Percentiles rank a stretch among this genome's conserved stretches.
Conservation (phyloP, 1,140 invertebrate species). For the Helicoverpa zea region DNA sequence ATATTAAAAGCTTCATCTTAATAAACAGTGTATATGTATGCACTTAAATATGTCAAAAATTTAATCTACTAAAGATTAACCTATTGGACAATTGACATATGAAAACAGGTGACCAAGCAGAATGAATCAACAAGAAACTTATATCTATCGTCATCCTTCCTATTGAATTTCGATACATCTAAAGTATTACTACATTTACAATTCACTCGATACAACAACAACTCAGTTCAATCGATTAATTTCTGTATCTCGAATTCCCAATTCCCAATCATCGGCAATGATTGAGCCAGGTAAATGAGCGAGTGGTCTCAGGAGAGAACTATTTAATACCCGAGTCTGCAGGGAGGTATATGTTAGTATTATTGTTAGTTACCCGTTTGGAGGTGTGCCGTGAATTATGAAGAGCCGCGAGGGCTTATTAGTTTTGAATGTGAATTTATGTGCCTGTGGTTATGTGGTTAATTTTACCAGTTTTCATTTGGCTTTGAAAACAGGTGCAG, state of each 20-base stretch:
- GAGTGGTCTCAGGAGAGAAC: not conserved
- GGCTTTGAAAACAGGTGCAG: no score
- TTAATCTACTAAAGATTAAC: no score
- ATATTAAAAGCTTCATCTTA: no score
- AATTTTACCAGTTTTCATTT: no score
- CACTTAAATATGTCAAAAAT: no score
- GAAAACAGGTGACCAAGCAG: no score
- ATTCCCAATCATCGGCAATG: conserved; percentile 10
- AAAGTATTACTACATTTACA: no score
- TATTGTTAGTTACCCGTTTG: conserved; percentile 6
- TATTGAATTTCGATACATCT: no score
- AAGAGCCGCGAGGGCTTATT: conserved; percentile 12
- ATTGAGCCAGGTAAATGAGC: conserved; percentile 1
- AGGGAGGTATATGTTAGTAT: conserved; percentile 8
- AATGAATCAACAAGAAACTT: no score
- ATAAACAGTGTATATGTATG: no score
- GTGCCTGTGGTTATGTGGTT: not conserved
- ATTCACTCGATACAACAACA: not conserved
- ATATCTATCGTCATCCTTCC: no score
- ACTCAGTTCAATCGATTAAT: not conserved
- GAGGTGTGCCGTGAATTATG: conserved; percentile 15
- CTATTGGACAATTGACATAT: no score
- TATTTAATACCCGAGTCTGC: conserved; percentile 1
- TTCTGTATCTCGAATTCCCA: not conserved
- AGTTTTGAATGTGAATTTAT: conserved; percentile 12